Evolutionary conservation across 1,140 invertebrate species (phyloP).

Genomic region (Lycorma delicatula): DNA sequence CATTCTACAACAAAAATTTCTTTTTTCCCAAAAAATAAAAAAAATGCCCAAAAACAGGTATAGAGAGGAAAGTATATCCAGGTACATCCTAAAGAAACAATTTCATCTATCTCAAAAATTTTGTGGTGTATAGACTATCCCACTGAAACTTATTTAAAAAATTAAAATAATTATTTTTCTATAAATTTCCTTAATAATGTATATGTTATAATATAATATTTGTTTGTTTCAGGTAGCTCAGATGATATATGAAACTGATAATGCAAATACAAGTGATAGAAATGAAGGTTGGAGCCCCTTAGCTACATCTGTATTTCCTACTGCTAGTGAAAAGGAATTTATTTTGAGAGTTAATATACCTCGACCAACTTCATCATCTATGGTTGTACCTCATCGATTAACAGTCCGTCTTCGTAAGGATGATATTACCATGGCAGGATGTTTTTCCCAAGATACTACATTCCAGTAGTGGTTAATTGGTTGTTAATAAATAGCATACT

Average conservation of each 20-base stretch:
- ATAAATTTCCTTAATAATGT: not conserved
- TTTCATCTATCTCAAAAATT: not conserved
- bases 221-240: constrained; percentile 15
- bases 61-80: not conserved
- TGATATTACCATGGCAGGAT: constrained; percentile 22
- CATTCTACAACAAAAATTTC: too few species aligned
- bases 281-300: constrained; percentile 5
- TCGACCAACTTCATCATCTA: constrained; percentile 20
- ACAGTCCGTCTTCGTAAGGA: constrained; percentile 16
- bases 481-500: too few species aligned
- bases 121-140: not conserved
- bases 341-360: constrained; percentile 20
- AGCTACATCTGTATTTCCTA: constrained; percentile 12
- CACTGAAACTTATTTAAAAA: not conserved
- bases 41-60: not conserved
- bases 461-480: too few species aligned
- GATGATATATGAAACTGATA: constrained; percentile 14
- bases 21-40: too few species aligned
- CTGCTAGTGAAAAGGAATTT: constrained; percentile 23
- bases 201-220: not conserved
- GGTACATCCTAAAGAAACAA: not conserved
- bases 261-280: not conserved
- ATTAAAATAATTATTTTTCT: not conserved
- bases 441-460: constrained; percentile 24
- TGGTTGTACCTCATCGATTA: constrained; percentile 20